Percentiles rank a stretch among this genome's conserved stretches.
Conservation (phyloP, 2,113 vertebrate species). For the Toxostoma redivivum region DNA sequence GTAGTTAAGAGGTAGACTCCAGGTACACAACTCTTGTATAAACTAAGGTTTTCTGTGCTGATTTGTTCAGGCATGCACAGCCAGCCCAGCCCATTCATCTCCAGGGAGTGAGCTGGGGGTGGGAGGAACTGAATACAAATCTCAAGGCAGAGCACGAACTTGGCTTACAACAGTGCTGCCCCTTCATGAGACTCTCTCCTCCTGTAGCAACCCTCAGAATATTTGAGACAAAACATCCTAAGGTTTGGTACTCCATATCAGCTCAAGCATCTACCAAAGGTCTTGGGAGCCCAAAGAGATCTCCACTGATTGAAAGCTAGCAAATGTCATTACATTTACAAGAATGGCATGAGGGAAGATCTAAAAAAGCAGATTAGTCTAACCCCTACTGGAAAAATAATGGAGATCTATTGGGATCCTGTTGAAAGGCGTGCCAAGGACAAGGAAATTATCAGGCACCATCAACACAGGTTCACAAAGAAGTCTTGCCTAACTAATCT, state of each 20-base stretch:
- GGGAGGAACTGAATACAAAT: background rate
- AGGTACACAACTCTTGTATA: background rate
- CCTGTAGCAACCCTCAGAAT: background rate
- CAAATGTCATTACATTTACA: background rate
- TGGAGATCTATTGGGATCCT: too few species aligned
- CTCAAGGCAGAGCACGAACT: background rate
- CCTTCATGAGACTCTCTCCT: background rate
- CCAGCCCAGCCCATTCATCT: background rate
- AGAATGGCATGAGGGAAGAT: background rate
- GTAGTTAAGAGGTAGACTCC: background rate
- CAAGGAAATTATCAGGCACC: background rate
- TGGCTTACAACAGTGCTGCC: background rate
- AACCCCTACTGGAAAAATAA: background rate
- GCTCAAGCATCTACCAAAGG: background rate
- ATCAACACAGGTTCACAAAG: background rate
- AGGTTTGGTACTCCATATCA: background rate
- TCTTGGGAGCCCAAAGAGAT: background rate
- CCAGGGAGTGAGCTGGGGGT: background rate
- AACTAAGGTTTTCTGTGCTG: background rate
- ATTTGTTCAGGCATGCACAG: background rate
- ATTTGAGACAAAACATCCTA: background rate
- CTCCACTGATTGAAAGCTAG: background rate
- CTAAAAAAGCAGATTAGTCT: background rate
- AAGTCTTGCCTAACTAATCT: background rate
- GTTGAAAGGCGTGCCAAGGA: background rate